These are phyloP conservation scores for Gryllus longicercus DNA, from an alignment of 2,888 invertebrate genomes.

Conservation along the genomic window DNA sequence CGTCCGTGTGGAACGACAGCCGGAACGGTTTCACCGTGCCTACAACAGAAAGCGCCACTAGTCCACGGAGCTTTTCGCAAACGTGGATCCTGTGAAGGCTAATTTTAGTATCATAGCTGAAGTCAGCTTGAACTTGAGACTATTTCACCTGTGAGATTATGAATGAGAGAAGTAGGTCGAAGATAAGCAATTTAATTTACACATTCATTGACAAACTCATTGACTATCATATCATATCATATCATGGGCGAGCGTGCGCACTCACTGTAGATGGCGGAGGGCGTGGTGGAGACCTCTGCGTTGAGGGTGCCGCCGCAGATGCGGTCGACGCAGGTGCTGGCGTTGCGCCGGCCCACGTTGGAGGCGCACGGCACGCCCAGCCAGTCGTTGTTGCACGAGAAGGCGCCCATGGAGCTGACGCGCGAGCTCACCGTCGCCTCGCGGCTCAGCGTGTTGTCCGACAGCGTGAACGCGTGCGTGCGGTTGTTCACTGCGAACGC, in stretches of 20 bases:
- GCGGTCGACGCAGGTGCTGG: constrained; percentile 69
- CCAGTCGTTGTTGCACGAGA: constrained; percentile 75
- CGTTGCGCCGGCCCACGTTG: constrained; percentile 62
- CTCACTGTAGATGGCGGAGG: constrained; percentile 71
- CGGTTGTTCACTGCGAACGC: constrained; percentile 61
- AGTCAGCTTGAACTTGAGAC: too few species aligned
- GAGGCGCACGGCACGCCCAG: constrained; percentile 73
- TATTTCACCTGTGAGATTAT: too few species aligned
- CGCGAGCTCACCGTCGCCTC: constrained; percentile 53
- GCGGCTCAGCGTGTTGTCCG: constrained; percentile 67
- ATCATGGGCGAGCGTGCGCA: constrained; percentile 37
- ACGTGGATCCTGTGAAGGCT: background rate
- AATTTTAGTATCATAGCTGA: too few species aligned
- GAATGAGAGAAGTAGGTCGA: too few species aligned
- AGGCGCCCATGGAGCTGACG: constrained; percentile 64
- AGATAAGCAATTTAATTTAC: too few species aligned
- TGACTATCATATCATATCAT: too few species aligned
- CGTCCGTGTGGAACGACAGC: constrained; percentile 73
- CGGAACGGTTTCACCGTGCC: constrained; percentile 79
- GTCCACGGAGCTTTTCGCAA: background rate
- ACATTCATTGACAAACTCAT: too few species aligned
- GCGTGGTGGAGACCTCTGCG: constrained; percentile 65
- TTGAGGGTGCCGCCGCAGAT: constrained; percentile 80
- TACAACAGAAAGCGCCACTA: constrained; percentile 43
- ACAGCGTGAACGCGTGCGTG: constrained; percentile 69